phyloP scores from a whole-genome alignment of 1,140 invertebrate genomes.

The Aphaenogaster floridana region DNA sequence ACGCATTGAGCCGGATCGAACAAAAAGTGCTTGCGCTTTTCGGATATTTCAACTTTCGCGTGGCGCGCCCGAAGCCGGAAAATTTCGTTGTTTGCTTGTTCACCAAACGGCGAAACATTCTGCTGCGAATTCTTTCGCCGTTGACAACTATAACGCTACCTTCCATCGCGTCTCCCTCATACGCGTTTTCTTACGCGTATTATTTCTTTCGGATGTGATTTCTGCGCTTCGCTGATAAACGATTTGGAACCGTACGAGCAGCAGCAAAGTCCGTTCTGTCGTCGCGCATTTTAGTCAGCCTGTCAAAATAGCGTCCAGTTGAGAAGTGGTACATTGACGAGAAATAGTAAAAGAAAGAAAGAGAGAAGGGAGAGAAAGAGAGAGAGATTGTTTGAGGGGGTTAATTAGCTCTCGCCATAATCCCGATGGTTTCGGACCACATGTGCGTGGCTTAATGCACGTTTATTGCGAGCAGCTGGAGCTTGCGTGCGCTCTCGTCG shows the following conservation, averaged over 20 bases:
- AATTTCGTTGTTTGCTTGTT: slow-evolving; percentile 13
- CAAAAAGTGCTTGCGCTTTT: slow-evolving; percentile 39
- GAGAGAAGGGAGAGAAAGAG: background rate
- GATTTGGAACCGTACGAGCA: background rate
- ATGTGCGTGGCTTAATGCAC: slow-evolving; percentile 71
- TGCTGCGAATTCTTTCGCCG: background rate
- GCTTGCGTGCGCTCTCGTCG: slow-evolving; percentile 61
- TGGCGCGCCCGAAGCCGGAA: background rate
- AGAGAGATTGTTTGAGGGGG: slow-evolving; percentile 33
- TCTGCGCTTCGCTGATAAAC: background rate
- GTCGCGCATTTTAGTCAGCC: background rate
- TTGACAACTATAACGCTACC: background rate
- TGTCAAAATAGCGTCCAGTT: slow-evolving; percentile 21
- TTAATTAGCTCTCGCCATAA: slow-evolving; percentile 74
- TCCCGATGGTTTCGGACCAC: slow-evolving; percentile 72
- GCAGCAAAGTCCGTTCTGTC: background rate
- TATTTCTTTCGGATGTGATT: no score
- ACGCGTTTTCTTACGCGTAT: background rate
- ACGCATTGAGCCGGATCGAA: slow-evolving; percentile 14
- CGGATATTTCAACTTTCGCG: slow-evolving; percentile 29
- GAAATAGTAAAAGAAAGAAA: background rate
- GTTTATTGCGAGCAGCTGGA: slow-evolving; percentile 75
- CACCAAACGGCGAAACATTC: background rate
- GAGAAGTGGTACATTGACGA: background rate
- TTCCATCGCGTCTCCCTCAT: no score